A percentile compares a stretch with the other conserved stretches of the same genome.
Evolutionary conservation across 2,113 vertebrate genomes (phyloP).

Genomic region (Microtus ochrogaster): DNA sequence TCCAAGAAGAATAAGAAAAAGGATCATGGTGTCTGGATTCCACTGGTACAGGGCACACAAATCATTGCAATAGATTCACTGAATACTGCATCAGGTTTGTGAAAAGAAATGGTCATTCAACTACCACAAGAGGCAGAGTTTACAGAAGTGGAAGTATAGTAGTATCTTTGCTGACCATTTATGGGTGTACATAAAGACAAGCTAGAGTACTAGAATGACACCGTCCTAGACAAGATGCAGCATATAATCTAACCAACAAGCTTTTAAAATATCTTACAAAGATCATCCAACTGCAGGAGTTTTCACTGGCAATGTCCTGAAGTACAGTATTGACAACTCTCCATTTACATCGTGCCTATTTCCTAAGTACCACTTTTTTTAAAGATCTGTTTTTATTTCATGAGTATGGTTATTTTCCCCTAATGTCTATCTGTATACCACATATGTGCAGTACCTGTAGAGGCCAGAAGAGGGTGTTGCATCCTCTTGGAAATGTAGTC

Average conservation of each 20-base stretch:
- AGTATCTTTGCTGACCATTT: slow-evolving; percentile 11
- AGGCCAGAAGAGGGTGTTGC: not conserved
- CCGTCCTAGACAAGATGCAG: slow-evolving; percentile 12
- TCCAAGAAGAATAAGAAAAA: slow-evolving; percentile 38
- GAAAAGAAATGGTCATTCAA: slow-evolving; percentile 40
- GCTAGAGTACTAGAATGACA: not conserved
- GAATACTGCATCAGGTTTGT: slow-evolving; percentile 4
- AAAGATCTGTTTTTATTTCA: not conserved
- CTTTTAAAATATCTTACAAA: slow-evolving; percentile 54
- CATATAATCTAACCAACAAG: slow-evolving; percentile 48
- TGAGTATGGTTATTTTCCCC: not conserved
- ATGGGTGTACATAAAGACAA: slow-evolving; percentile 7
- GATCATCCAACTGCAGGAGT: slow-evolving; percentile 20
- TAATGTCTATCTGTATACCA: not conserved
- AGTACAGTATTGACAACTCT: slow-evolving; percentile 24
- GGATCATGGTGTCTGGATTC: slow-evolving; percentile 29
- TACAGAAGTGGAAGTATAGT: not conserved
- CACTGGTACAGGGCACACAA: not conserved
- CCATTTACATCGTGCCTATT: not conserved
- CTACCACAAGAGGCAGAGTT: slow-evolving; percentile 26
- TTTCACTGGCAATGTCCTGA: slow-evolving; percentile 2
- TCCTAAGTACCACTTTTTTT: not conserved
- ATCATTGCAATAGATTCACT: slow-evolving; percentile 35
- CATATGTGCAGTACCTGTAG: not conserved
- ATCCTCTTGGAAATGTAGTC: not conserved